A percentile compares a stretch with the other conserved stretches of the same genome.
These are phyloP conservation scores for Beris morrisii DNA, from an alignment of 2,888 invertebrate genomes.

Conservation along the genomic window DNA sequence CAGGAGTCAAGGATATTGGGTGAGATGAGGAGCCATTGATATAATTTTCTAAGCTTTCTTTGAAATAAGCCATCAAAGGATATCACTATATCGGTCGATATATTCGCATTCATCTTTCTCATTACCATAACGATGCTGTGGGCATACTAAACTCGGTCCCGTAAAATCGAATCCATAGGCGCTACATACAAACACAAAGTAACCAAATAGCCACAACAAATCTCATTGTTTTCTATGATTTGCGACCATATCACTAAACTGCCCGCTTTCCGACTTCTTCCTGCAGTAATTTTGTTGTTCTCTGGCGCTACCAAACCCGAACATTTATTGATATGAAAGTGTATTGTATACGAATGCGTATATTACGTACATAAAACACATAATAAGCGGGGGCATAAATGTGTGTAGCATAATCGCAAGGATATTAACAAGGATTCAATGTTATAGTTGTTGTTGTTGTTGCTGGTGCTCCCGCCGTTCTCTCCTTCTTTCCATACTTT, in stretches of 20 bases:
- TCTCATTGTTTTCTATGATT: constrained; percentile 14
- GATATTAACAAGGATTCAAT: constrained; percentile 40
- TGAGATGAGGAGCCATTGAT: no score
- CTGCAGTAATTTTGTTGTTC: neutral
- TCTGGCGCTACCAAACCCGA: constrained; percentile 10
- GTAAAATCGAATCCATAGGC: no score
- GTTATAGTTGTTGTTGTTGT: constrained; percentile 35
- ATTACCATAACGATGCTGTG: no score
- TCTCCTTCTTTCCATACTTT: neutral
- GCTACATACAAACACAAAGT: no score
- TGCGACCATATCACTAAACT: neutral
- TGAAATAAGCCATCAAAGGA: no score
- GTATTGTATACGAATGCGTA: constrained; percentile 35
- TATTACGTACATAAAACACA: constrained; percentile 39
- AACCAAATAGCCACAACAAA: no score
- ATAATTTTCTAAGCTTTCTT: no score
- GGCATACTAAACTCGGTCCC: no score
- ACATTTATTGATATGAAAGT: constrained; percentile 30
- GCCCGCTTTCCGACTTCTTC: neutral
- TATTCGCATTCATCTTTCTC: no score
- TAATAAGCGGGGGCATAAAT: constrained; percentile 38
- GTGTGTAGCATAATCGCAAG: constrained; percentile 39
- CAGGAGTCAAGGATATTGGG: no score
- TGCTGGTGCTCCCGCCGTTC: constrained; percentile 8
- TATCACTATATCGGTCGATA: no score